A percentile compares a stretch with the other conserved stretches of the same genome.
phyloP scores from a whole-genome alignment of 2,113 vertebrate genomes.

The Aptenodytes forsteri region DNA sequence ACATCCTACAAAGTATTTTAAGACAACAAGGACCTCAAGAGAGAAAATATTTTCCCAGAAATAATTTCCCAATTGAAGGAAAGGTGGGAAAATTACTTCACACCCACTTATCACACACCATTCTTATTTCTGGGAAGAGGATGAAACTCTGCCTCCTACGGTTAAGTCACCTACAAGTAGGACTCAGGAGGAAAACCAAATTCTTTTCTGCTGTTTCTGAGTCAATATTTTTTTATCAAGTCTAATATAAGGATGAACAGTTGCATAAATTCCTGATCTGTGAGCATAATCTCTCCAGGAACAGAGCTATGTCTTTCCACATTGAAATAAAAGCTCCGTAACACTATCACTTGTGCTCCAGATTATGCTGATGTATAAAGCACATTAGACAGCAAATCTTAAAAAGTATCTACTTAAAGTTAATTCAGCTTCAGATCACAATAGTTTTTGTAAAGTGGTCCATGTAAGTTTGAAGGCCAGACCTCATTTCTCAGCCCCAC shows the following conservation, averaged over 20 bases:
- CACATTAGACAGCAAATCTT: not conserved
- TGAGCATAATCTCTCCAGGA: not conserved
- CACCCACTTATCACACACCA: not conserved
- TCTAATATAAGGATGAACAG: not conserved
- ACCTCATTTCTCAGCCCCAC: not conserved
- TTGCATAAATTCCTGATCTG: not conserved
- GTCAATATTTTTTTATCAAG: not conserved
- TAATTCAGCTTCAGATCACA: not conserved
- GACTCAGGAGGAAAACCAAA: not conserved
- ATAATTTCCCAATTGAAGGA: not conserved
- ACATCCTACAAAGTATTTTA: not conserved
- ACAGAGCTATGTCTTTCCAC: not conserved
- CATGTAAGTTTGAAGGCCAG: not conserved
- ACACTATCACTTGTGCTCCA: not conserved
- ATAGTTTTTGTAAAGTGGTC: not conserved
- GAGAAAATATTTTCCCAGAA: not conserved
- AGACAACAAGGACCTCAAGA: not conserved
- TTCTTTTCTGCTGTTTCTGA: not conserved
- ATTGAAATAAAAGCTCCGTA: not conserved
- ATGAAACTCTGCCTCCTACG: not conserved
- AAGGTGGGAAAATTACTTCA: not conserved
- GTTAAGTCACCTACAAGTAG: not conserved
- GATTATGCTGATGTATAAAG: not conserved
- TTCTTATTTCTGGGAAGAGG: not conserved
- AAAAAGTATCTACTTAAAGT: not conserved